Evolutionary conservation across 2,888 invertebrate genomes (phyloP).

Genomic region (Lutraria lutraria): DNA sequence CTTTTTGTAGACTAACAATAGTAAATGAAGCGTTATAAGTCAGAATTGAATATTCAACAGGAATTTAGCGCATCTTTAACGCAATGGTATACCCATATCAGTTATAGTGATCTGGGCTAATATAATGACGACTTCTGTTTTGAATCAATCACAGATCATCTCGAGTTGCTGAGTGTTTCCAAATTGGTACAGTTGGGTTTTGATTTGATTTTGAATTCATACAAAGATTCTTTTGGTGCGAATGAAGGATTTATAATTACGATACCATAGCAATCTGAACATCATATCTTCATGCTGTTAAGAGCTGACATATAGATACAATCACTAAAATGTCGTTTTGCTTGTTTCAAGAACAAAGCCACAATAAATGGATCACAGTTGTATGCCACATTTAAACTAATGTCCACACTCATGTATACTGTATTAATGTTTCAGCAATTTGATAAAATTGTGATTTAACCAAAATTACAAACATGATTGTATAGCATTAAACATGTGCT

Average conservation of each 20-base stretch:
- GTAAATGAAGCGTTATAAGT: neutral
- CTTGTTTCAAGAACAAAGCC: neutral
- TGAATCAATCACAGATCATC: conserved; percentile 1
- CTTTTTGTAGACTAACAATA: neutral
- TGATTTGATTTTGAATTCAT: neutral
- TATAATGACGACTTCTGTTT: conserved; percentile 9
- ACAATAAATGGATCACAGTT: neutral
- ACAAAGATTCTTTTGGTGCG: neutral
- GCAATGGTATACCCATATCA: neutral
- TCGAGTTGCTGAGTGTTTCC: conserved; percentile 6
- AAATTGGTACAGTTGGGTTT: neutral
- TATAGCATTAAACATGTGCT: neutral
- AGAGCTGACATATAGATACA: neutral
- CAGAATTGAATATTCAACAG: conserved; percentile 5
- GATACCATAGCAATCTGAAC: neutral
- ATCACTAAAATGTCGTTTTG: neutral
- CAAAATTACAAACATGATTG: neutral
- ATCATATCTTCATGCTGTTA: neutral
- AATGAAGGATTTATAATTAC: neutral
- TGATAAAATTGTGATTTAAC: neutral
- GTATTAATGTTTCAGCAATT: neutral
- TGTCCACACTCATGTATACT: neutral
- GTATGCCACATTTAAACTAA: neutral
- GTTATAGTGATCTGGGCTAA: neutral
- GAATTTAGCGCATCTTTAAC: neutral